Evolutionary conservation across 2,113 vertebrate species (phyloP), one percentile per base, ranked within the genome.

Genomic region (Gymnocephalus cernua): DNA sequence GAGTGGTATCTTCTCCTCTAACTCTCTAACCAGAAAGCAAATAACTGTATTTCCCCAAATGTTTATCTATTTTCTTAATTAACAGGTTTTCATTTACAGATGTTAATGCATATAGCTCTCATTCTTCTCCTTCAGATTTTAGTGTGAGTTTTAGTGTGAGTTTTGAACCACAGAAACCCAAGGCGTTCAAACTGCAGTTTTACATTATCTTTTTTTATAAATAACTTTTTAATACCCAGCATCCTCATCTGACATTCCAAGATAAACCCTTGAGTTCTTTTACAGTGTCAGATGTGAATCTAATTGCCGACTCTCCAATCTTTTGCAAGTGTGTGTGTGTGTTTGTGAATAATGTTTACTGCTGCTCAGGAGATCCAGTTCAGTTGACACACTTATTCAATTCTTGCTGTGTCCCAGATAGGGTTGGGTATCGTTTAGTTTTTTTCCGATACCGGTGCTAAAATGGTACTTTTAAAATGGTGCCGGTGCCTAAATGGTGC

Each of bases 251-350:
- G 45, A 74, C 62, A 75, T 77, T 80, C 51, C 69, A 44, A 12
- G 16, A 83, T 50, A 74, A 79, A 44, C 62, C 45, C 50, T 41
- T 35, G 53, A 83, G 77, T 65, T 76, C 58, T 80, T 77, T 86
- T 79, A 81, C n/a, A 64, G 44, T 77, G 78, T 86, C 63, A 29
- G 68, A 76, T 32, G 1, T 53, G 69, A 70, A 41, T 19, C 59
- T 76, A 83, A 83, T 76, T 79, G 74, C 51, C 53, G 73, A 83
- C 68, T 87, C 61, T 81, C 56, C 41, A 65, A 72, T 65, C 80
- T 7, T 80, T 53, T 4, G 16, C 3, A 21, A 11, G 53, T 61
- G 51, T 68, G 70, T 18, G 70, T 18, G 13, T 63, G 13, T 56
- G 64, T 15, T 64, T 64, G 25, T 70, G 71, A 53, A 47, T 69